phyloP scores from a whole-genome alignment of 2,888 invertebrate species.

The Cataglyphis livida region DNA sequence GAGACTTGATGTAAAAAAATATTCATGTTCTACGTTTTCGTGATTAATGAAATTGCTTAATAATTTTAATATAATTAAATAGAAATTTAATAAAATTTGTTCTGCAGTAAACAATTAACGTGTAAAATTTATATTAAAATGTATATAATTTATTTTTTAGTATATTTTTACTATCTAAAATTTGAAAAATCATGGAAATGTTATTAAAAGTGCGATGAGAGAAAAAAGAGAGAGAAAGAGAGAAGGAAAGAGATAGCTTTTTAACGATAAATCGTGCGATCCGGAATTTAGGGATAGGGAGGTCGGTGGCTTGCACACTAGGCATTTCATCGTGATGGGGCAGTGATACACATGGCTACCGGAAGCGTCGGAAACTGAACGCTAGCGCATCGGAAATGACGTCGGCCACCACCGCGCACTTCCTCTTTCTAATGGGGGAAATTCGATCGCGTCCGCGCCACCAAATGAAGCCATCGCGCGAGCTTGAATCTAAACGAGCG shows the following conservation, averaged over 20 bases:
- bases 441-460: slow-evolving; percentile 65
- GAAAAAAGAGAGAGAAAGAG: background rate
- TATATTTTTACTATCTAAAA: background rate
- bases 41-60: background rate
- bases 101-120: background rate
- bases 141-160: background rate
- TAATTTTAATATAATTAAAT: background rate
- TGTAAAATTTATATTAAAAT: background rate
- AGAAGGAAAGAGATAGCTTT: background rate
- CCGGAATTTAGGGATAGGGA: background rate
- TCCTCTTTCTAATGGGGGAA: slow-evolving; percentile 73
- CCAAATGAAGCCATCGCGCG: slow-evolving; percentile 28
- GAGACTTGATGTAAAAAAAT: background rate
- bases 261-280: slow-evolving; percentile 38
- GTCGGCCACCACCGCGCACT: slow-evolving; percentile 79
- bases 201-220: background rate
- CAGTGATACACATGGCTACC: slow-evolving; percentile 80
- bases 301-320: background rate
- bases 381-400: slow-evolving; percentile 82
- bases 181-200: background rate
- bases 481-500: slow-evolving; percentile 49
- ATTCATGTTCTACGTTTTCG: background rate
- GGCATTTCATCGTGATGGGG: slow-evolving; percentile 71
- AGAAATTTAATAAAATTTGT: background rate
- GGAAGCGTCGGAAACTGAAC: slow-evolving; percentile 83